Percentiles rank a stretch among this genome's conserved stretches.
These are phyloP conservation scores for Holocentrus rufus DNA, from an alignment of 2,797 vertebrate genomes.

Conservation along the genomic window DNA sequence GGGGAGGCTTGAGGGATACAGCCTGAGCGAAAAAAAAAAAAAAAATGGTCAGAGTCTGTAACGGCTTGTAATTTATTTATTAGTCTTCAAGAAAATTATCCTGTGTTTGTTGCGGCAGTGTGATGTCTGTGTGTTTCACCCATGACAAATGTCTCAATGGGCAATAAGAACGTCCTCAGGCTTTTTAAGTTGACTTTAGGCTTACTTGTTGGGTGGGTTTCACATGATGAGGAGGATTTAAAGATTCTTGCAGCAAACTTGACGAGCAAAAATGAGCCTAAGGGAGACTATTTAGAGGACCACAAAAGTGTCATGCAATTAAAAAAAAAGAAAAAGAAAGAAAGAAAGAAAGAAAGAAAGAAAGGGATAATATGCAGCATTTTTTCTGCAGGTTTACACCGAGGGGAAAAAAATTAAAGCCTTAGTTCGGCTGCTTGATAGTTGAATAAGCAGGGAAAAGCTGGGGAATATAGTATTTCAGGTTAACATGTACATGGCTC, in stretches of 20 bases:
- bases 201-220: background rate
- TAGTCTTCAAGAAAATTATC: background rate
- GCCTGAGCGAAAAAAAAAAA: background rate
- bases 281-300: background rate
- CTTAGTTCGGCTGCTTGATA: background rate
- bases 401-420: too few relatives aligned
- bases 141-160: background rate
- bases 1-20: background rate
- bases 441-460: background rate
- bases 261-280: background rate
- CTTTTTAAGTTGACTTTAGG: background rate
- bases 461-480: conserved; percentile 40
- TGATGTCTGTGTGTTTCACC: background rate
- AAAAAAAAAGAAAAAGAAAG: background rate
- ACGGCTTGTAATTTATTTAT: background rate
- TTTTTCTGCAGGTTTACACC: background rate
- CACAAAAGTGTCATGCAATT: background rate
- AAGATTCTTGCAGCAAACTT: background rate
- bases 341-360: background rate
- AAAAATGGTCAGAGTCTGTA: background rate
- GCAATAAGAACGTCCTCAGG: background rate
- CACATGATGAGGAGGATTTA: background rate
- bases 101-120: background rate
- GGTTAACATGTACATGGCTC: conserved; percentile 64
- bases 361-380: too few relatives aligned